Evolutionary conservation across 2,888 invertebrate genomes (phyloP).

Genomic region (Calameuta idolon): DNA sequence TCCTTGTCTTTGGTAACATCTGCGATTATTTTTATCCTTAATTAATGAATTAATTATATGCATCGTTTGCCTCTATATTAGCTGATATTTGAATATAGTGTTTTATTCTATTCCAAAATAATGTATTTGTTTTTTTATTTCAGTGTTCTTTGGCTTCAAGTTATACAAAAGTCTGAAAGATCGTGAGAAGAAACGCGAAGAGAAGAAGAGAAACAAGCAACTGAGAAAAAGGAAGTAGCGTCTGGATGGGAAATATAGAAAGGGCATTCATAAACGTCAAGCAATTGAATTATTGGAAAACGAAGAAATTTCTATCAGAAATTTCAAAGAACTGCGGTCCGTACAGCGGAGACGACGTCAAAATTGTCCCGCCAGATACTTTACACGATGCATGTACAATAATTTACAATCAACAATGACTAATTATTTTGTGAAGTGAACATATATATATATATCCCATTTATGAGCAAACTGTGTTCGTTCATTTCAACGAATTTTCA

Average conservation of each 20-base stretch:
- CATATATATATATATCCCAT: conserved; percentile 31
- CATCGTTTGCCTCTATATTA: not conserved
- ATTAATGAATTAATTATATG: not conserved
- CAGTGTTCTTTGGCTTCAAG: conserved; percentile 90
- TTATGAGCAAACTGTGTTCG: conserved; percentile 32
- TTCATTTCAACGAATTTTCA: not conserved
- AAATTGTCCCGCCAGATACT: not conserved
- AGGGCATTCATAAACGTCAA: not conserved
- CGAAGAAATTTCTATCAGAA: not conserved
- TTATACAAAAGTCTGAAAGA: conserved; percentile 83
- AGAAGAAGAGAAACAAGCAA: conserved; percentile 84
- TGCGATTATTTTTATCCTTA: not conserved
- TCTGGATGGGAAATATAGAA: not conserved
- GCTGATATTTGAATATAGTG: conserved; percentile 11
- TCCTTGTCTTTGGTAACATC: conserved; percentile 20
- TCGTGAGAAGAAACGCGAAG: conserved; percentile 81
- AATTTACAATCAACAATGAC: conserved; percentile 29
- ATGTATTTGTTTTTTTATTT: conserved; percentile 64
- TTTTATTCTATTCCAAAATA: conserved; percentile 14
- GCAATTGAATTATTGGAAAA: not conserved
- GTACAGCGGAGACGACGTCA: not conserved
- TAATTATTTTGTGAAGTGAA: conserved; percentile 48
- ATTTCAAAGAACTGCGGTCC: not conserved
- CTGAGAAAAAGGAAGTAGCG: conserved; percentile 81
- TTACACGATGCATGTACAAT: conserved; percentile 15